A percentile compares a stretch with the other conserved stretches of the same genome.
These are phyloP conservation scores for Chymomyza costata DNA, from an alignment of 1,140 invertebrate species.

Conservation along the genomic window DNA sequence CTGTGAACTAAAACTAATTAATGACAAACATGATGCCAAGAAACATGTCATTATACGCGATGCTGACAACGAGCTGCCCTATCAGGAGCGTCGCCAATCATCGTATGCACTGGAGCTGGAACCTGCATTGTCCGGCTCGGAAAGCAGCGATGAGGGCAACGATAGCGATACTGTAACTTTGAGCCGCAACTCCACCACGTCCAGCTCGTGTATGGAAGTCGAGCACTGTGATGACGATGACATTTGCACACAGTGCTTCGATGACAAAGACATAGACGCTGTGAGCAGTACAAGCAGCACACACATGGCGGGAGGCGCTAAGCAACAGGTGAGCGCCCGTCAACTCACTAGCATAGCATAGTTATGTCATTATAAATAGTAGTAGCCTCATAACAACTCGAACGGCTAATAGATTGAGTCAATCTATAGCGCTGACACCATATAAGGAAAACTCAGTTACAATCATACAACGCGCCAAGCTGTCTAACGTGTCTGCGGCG, in stretches of 20 bases:
- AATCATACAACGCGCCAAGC: conserved; percentile 29
- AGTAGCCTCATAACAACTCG: neutral
- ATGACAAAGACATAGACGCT: conserved; percentile 13
- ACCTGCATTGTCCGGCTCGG: conserved; percentile 39
- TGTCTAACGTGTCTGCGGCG: conserved; percentile 35
- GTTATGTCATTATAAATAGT: conserved; percentile 18
- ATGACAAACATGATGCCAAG: conserved; percentile 35
- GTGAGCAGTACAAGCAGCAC: neutral
- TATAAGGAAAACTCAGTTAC: conserved; percentile 28
- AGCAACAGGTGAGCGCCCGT: conserved; percentile 35
- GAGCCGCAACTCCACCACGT: conserved; percentile 39
- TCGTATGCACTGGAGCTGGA: conserved; percentile 57
- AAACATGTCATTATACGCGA: conserved; percentile 34
- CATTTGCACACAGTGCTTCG: conserved; percentile 34
- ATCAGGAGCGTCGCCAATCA: conserved; percentile 28
- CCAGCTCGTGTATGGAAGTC: conserved; percentile 39
- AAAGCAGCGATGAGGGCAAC: conserved; percentile 47
- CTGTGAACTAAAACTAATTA: conserved; percentile 58
- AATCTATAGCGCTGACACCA: conserved; percentile 3
- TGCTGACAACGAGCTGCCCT: conserved; percentile 13
- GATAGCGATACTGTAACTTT: conserved; percentile 36
- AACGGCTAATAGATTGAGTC: no score
- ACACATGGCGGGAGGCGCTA: neutral
- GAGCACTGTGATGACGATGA: conserved; percentile 14
- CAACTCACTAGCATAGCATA: neutral